Conservation (phyloP, 2,797 vertebrate genomes). For the Ptychobarbus kaznakovi region DNA sequence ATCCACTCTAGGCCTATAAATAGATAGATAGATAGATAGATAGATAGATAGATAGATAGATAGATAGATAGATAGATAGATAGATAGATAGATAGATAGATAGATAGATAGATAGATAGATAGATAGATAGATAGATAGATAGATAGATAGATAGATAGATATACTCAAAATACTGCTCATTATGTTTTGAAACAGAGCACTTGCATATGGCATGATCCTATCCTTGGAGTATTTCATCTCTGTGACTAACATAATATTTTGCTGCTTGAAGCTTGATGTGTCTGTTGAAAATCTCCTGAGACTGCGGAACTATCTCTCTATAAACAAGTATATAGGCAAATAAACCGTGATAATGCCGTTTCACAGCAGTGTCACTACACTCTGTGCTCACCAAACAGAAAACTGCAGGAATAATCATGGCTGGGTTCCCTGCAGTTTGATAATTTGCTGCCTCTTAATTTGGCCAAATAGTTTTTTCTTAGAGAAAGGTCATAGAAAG, state of each 20-base stretch:
- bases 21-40: constrained; percentile 7
- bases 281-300: constrained; percentile 30
- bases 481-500: constrained; percentile 30
- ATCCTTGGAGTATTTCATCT: constrained; percentile 20
- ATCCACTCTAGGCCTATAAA: background rate
- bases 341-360: constrained; percentile 32
- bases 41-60: background rate
- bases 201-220: background rate
- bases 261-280: constrained; percentile 33
- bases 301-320: constrained; percentile 10
- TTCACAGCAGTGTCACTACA: constrained; percentile 37
- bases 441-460: constrained; percentile 27
- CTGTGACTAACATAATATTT: constrained; percentile 26
- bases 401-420: constrained; percentile 14
- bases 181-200: background rate
- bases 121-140: constrained; percentile 21
- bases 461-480: constrained; percentile 26
- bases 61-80: constrained; percentile 19
- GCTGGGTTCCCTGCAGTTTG: constrained; percentile 31
- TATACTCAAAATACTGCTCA: background rate
- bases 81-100: background rate
- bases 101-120: constrained; percentile 2
- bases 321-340: constrained; percentile 45
- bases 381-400: constrained; percentile 24
- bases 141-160: constrained; percentile 30